Conservation (phyloP, 2,888 invertebrate species). For the Seira musarum region DNA sequence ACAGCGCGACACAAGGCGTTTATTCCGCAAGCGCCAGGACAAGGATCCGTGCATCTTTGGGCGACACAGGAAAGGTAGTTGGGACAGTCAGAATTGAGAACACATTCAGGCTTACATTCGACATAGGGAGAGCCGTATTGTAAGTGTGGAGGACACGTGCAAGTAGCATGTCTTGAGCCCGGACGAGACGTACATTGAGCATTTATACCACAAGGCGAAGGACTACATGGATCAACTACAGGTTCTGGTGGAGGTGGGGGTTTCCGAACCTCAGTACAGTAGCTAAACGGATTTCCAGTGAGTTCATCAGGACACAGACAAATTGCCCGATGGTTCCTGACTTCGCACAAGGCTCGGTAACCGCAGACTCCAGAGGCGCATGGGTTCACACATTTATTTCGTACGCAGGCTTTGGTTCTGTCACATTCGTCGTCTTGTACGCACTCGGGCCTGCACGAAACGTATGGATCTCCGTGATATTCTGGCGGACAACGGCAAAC, state of each 20-base stretch:
- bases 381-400: conserved; percentile 88
- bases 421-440: conserved; percentile 86
- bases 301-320: conserved; percentile 78
- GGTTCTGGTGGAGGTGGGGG: conserved; percentile 62
- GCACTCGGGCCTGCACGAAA: conserved; percentile 87
- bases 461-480: conserved; percentile 75
- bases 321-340: conserved; percentile 86
- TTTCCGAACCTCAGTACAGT: conserved; percentile 68
- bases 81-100: conserved; percentile 90
- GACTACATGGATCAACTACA: conserved; percentile 82
- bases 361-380: conserved; percentile 73
- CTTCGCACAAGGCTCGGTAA: conserved; percentile 84
- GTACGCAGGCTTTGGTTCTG: conserved; percentile 85
- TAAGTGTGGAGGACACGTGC: conserved; percentile 79
- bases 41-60: conserved; percentile 80
- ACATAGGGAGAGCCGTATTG: conserved; percentile 65
- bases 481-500: conserved; percentile 70
- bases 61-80: conserved; percentile 88
- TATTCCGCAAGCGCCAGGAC: conserved; percentile 75
- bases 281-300: conserved; percentile 69
- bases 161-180: conserved; percentile 77
- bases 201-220: conserved; percentile 85
- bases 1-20: conserved; percentile 86
- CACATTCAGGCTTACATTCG: conserved; percentile 78
- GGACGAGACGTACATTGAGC: conserved; percentile 85